A percentile compares a stretch with the other conserved stretches of the same genome.
phyloP scores from a whole-genome alignment of 2,888 invertebrate genomes.

The Chymomyza procnemis region DNA sequence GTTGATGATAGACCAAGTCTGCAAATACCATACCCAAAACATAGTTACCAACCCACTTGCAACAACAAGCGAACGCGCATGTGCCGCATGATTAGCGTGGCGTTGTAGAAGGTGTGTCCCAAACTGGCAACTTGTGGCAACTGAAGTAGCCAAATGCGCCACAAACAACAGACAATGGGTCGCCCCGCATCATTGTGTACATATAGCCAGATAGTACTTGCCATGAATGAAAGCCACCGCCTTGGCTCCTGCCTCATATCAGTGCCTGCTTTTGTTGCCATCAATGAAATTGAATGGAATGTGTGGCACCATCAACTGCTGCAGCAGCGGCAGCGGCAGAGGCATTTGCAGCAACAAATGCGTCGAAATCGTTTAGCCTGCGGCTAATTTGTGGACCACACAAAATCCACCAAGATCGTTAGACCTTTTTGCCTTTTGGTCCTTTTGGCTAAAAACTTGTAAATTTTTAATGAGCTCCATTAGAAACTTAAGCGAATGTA shows the following conservation, averaged over 20 bases:
- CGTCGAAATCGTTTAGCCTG: slow-evolving; percentile 31
- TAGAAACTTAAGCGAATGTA: not conserved
- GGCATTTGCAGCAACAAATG: slow-evolving; percentile 35
- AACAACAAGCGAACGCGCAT: not conserved
- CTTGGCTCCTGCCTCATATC: slow-evolving; percentile 10
- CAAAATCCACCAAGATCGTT: slow-evolving; percentile 20
- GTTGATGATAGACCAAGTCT: no score
- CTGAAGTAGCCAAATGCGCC: slow-evolving; percentile 70
- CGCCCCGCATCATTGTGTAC: not conserved
- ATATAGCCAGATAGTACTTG: not conserved
- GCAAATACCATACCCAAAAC: no score
- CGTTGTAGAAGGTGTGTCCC: slow-evolving; percentile 72
- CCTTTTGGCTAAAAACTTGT: slow-evolving; percentile 55
- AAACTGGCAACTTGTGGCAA: slow-evolving; percentile 69
- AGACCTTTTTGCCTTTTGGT: slow-evolving; percentile 33
- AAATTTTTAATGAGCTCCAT: not conserved
- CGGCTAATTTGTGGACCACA: slow-evolving; percentile 67
- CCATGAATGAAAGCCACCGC: slow-evolving; percentile 53
- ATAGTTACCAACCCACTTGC: no score
- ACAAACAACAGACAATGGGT: not conserved
- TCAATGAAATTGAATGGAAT: slow-evolving; percentile 71
- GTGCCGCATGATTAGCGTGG: slow-evolving; percentile 67
- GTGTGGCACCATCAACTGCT: slow-evolving; percentile 50
- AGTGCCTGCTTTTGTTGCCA: slow-evolving; percentile 45
- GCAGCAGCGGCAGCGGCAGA: not conserved